A percentile compares a stretch with the other conserved stretches of the same genome.
These are phyloP conservation scores for Lophura nycthemera DNA, from an alignment of 2,113 vertebrate species.

Conservation along the genomic window DNA sequence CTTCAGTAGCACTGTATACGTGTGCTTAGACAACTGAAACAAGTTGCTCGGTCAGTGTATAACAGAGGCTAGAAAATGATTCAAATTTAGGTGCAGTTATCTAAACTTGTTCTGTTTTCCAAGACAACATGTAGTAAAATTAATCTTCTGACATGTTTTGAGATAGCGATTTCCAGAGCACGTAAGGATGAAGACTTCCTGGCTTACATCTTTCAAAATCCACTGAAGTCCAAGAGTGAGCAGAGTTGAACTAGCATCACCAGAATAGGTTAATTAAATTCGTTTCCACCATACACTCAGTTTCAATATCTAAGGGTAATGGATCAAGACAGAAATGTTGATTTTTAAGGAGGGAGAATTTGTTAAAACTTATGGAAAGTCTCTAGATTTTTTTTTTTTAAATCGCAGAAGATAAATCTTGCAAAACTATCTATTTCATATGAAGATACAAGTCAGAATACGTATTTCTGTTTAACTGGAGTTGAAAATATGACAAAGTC, in stretches of 20 bases:
- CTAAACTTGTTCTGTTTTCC: not conserved
- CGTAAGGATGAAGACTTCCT: not conserved
- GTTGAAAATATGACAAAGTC: not conserved
- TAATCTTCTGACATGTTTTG: not conserved
- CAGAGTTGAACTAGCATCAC: not conserved
- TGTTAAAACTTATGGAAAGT: not conserved
- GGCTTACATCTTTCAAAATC: not conserved
- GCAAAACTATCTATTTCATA: not conserved
- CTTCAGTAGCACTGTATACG: not conserved
- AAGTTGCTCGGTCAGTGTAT: not conserved
- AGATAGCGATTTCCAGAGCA: not conserved
- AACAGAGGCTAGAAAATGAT: not conserved
- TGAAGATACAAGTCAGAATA: not conserved
- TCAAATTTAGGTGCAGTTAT: not conserved
- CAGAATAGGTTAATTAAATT: not conserved
- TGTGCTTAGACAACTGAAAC: not conserved
- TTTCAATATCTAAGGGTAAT: not conserved
- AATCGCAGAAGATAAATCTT: not conserved
- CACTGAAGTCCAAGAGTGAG: not conserved
- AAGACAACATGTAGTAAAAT: not conserved
- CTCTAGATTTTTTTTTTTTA: not conserved
- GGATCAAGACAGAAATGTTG: not conserved
- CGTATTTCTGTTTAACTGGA: not conserved
- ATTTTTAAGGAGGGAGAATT: not conserved
- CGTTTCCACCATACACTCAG: not conserved